These are phyloP conservation scores for Macropodus opercularis DNA, from an alignment of 2,797 vertebrate genomes.

Conservation along the genomic window DNA sequence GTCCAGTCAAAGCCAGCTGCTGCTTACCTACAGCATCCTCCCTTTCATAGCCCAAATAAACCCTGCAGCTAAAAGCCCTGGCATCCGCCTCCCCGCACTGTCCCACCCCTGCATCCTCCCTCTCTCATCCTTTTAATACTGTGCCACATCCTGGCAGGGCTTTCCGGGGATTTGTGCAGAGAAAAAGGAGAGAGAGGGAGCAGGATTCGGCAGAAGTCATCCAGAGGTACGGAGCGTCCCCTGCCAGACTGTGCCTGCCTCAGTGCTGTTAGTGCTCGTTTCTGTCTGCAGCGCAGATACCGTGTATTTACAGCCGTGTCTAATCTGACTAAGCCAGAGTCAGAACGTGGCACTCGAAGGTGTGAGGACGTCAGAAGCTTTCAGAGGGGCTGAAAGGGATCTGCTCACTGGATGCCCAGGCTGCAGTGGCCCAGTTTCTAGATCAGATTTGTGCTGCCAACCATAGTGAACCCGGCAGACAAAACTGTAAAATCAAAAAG, in stretches of 20 bases:
- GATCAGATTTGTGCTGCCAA: conserved; percentile 22
- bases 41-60: conserved; percentile 53
- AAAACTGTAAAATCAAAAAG: conserved; percentile 11
- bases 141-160: conserved; percentile 88
- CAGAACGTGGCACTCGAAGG: conserved; percentile 33
- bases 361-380: conserved; percentile 38
- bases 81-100: conserved; percentile 51
- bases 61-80: conserved; percentile 60
- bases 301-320: conserved; percentile 45
- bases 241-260: conserved; percentile 25
- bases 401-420: conserved; percentile 8
- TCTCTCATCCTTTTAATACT: conserved; percentile 74
- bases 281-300: conserved; percentile 23
- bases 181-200: conserved; percentile 91
- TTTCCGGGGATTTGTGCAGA: conserved; percentile 91
- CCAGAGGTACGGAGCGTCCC: conserved; percentile 87
- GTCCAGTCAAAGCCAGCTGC: conserved; percentile 44
- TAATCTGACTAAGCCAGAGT: conserved; percentile 54
- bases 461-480: neutral
- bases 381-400: conserved; percentile 25
- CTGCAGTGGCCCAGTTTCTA: conserved; percentile 14
- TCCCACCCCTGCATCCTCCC: conserved; percentile 58
- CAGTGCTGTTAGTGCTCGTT: conserved; percentile 28
- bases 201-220: conserved; percentile 88
- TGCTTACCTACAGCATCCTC: conserved; percentile 36